Evolutionary conservation across 2,888 invertebrate genomes (phyloP), one percentile per base, ranked within the genome.

Genomic region (Ornithoptera priamus): DNA sequence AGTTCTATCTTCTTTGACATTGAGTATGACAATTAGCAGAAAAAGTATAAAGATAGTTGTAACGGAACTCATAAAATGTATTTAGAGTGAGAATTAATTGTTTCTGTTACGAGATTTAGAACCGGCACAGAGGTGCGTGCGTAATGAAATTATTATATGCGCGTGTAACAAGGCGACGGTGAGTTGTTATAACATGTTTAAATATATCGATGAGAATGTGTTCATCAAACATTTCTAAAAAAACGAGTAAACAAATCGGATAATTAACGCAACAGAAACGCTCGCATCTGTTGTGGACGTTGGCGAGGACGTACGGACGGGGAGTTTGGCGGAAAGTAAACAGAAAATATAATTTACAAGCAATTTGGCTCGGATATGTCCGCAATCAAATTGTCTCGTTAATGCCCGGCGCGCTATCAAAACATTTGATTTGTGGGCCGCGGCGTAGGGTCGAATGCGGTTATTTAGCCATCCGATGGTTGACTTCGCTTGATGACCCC

Each of bases 361-460:
- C 92, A 92, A 92, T 92, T 92, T 92, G 86, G 87, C 88, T 88
- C 84, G 90, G 89, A 92, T 92, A 91, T 90, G 92, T 91, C 90
- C 90, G 92, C 91, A 92, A 92, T 92, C 92, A 92, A 92, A 92
- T 92, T 92, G 92, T 92, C 92, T 92, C 92, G 92, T 92, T 92
- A 92, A 91, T 91, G 88, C 89, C 66, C 87, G 82, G 81, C 88
- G 88, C 85, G 90, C 90, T 92, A 92, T 92, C 90, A 92, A 90
- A 92, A 92, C 92, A 92, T 92, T 92, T 92, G 92, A 92, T 92
- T 92, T 92, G 92, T 92, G 90, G 91, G 83, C 81, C 73, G 74
- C 75, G 71, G 79, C 80, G 81, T 83, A 84, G 86, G 86, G 87
- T 83, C 83, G 84, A 78, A 75, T 80, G 81, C 79, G 82, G 89